A percentile compares a stretch with the other conserved stretches of the same genome.
Evolutionary conservation across 1,140 invertebrate genomes (phyloP).

Genomic region (Bilobella aurantiaca): DNA sequence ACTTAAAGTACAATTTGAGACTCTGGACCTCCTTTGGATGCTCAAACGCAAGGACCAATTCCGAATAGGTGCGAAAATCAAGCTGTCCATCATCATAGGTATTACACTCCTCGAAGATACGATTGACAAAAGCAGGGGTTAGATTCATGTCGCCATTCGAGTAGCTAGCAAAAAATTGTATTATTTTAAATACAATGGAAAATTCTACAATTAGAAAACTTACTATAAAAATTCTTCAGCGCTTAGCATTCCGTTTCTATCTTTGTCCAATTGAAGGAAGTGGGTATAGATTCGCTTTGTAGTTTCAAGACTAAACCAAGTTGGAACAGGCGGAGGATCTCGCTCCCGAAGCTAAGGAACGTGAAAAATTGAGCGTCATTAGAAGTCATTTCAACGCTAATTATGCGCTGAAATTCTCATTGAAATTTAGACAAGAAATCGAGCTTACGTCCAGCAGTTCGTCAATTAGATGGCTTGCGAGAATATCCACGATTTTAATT

Average conservation of each 20-base stretch:
- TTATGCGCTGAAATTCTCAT: background rate
- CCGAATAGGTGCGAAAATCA: slow-evolving; percentile 95
- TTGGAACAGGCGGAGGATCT: slow-evolving; percentile 68
- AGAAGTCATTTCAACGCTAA: slow-evolving; percentile 1
- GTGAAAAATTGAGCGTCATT: background rate
- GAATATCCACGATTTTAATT: slow-evolving; percentile 80
- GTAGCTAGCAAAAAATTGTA: slow-evolving; percentile 49
- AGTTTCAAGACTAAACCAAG: slow-evolving; percentile 90
- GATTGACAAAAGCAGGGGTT: slow-evolving; percentile 78
- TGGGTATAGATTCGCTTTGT: slow-evolving; percentile 82
- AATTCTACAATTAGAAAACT: slow-evolving; percentile 6
- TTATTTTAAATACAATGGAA: background rate
- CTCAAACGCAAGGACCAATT: slow-evolving; percentile 86
- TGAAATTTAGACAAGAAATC: too few species aligned
- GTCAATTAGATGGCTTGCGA: slow-evolving; percentile 82
- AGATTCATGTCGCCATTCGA: slow-evolving; percentile 68
- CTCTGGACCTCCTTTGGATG: slow-evolving; percentile 84
- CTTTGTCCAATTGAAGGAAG: slow-evolving; percentile 83
- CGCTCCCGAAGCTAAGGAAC: slow-evolving; percentile 62
- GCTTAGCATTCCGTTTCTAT: slow-evolving; percentile 92
- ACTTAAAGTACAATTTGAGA: slow-evolving; percentile 80
- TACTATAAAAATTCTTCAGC: slow-evolving; percentile 75
- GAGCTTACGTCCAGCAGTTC: slow-evolving; percentile 71
- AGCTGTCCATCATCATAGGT: slow-evolving; percentile 95
- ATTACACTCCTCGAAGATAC: slow-evolving; percentile 88